phyloP scores from a whole-genome alignment of 2,797 vertebrate species.

The Uromys caudimaculatus region DNA sequence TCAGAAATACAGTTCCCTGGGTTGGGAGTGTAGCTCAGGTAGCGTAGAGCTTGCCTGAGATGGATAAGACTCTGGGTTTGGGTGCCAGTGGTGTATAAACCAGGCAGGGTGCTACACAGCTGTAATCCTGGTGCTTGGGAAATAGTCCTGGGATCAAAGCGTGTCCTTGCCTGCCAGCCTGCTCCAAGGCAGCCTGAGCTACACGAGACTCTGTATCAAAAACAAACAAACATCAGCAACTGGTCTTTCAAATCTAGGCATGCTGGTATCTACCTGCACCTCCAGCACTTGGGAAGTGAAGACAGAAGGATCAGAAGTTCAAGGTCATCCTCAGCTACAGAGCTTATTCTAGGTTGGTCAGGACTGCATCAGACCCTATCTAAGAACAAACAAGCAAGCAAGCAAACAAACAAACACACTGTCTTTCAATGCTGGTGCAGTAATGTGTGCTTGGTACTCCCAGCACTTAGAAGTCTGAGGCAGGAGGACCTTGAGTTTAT shows the following conservation, averaged over 20 bases:
- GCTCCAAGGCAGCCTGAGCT: background rate
- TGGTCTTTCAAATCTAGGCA: background rate
- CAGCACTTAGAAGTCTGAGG: background rate
- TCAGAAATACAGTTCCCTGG: background rate
- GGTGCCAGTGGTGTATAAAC: rapidly evolving
- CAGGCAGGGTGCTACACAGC: too few species aligned
- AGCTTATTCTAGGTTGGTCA: background rate
- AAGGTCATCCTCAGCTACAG: background rate
- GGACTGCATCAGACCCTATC: background rate
- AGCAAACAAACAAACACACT: background rate
- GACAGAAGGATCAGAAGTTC: background rate
- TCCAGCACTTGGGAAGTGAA: too few species aligned
- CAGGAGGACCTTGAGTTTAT: background rate
- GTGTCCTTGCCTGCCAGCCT: too few species aligned
- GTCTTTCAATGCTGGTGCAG: background rate
- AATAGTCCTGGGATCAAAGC: background rate
- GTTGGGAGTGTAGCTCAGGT: background rate
- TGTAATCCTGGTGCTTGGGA: background rate
- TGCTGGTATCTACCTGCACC: too few species aligned
- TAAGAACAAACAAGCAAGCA: too few species aligned
- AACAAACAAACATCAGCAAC: background rate
- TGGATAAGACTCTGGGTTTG: background rate
- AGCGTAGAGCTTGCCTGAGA: background rate
- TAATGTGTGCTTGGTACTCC: background rate
- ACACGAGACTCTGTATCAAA: background rate